Percentiles rank a stretch among this genome's conserved stretches.
Evolutionary conservation across 2,113 vertebrate genomes (phyloP).

Genomic region (Paramisgurnus dabryanus): DNA sequence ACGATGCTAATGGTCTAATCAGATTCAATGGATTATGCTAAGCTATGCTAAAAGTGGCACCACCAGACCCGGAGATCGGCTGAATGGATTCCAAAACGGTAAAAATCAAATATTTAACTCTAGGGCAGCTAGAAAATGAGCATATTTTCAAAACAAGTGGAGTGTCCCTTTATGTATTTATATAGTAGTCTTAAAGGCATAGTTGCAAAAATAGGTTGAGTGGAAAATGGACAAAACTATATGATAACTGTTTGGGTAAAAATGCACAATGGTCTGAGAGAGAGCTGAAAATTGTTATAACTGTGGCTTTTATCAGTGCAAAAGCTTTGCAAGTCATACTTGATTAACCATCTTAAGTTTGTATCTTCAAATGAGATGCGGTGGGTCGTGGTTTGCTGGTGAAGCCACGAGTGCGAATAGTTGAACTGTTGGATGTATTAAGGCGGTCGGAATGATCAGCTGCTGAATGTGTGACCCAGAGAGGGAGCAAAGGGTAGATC

Average conservation of each 20-base stretch:
- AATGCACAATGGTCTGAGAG: not conserved
- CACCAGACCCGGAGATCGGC: too few relatives aligned
- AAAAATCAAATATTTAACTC: too few relatives aligned
- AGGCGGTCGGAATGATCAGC: slow-evolving; percentile 45
- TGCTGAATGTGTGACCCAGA: slow-evolving; percentile 54
- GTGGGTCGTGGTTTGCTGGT: slow-evolving; percentile 4
- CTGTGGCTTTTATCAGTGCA: too few relatives aligned
- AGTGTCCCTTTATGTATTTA: not conserved
- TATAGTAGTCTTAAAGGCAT: not conserved
- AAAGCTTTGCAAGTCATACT: too few relatives aligned
- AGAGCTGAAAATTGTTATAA: too few relatives aligned
- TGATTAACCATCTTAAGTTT: not conserved
- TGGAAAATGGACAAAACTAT: not conserved
- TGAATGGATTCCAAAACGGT: too few relatives aligned
- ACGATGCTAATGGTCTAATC: too few relatives aligned
- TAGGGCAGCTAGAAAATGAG: too few relatives aligned
- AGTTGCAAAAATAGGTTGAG: not conserved
- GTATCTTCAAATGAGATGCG: not conserved
- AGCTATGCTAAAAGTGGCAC: too few relatives aligned
- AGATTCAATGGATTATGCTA: too few relatives aligned
- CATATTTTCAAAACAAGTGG: too few relatives aligned
- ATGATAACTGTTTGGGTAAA: not conserved
- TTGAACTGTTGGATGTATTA: slow-evolving; percentile 25
- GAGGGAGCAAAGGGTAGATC: slow-evolving; percentile 41
- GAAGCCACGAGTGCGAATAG: slow-evolving; percentile 1